Evolutionary conservation across 2,888 invertebrate species (phyloP).

Genomic region (Callosobruchus maculatus): DNA sequence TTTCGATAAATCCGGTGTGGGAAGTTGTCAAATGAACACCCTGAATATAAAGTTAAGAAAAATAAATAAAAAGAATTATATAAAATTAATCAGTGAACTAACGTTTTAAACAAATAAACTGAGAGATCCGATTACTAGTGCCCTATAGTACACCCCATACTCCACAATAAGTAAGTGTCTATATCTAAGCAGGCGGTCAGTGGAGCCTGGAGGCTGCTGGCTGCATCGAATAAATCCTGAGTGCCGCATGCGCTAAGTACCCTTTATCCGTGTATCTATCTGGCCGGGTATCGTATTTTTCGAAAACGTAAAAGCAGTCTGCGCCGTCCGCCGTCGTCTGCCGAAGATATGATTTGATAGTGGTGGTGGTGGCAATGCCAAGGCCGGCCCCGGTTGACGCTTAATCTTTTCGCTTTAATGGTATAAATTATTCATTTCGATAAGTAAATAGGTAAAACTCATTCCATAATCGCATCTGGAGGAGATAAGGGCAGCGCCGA

Average conservation of each 20-base stretch:
- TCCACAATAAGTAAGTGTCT: not conserved
- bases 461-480: conserved; percentile 41
- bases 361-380: conserved; percentile 24
- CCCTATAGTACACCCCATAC: too few species aligned
- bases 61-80: too few species aligned
- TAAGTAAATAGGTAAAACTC: conserved; percentile 47
- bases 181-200: not conserved
- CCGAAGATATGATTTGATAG: conserved; percentile 46
- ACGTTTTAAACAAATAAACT: too few species aligned
- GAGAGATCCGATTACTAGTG: too few species aligned
- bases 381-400: conserved; percentile 42
- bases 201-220: too few species aligned
- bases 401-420: conserved; percentile 46
- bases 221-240: not conserved
- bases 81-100: too few species aligned
- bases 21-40: too few species aligned
- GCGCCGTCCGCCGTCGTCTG: conserved; percentile 35
- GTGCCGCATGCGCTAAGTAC: not conserved
- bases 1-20: too few species aligned
- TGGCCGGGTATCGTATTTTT: conserved; percentile 12
- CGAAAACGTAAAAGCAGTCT: conserved; percentile 33
- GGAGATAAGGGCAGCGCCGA: conserved; percentile 1
- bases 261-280: not conserved
- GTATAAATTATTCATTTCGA: conserved; percentile 47
- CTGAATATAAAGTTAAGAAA: too few species aligned